Conservation (phyloP, 2,113 vertebrate genomes). For the Amphiprion ocellaris region DNA sequence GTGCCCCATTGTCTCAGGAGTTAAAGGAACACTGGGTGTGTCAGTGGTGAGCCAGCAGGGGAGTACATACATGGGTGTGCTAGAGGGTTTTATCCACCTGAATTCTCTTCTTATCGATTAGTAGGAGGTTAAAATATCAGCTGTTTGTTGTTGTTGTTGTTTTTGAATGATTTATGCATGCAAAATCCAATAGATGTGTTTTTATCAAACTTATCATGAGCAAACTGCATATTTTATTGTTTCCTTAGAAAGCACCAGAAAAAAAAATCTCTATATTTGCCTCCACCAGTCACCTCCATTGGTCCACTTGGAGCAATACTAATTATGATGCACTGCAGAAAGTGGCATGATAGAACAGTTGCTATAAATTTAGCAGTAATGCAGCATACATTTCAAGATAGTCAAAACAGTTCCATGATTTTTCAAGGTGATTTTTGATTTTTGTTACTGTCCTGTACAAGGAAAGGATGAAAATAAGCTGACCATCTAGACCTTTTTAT, state of each 20-base stretch:
- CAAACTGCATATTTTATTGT: no score
- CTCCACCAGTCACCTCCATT: neutral
- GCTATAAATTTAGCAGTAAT: neutral
- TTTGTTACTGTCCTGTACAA: no score
- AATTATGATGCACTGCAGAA: neutral
- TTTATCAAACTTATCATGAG: neutral
- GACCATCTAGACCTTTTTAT: constrained; percentile 6
- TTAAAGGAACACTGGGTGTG: constrained; percentile 33
- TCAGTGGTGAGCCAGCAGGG: constrained; percentile 7
- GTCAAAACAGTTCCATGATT: no score
- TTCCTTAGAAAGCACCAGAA: neutral
- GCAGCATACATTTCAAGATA: neutral
- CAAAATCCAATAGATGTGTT: neutral
- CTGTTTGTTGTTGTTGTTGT: neutral
- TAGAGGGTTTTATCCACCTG: neutral
- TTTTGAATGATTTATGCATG: neutral
- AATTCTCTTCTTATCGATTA: neutral
- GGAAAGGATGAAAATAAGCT: neutral
- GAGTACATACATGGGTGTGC: neutral
- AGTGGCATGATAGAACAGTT: no score
- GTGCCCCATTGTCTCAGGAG: constrained; percentile 47
- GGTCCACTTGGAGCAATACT: neutral
- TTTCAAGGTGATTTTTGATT: no score
- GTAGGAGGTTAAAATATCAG: no score
- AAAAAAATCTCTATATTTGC: neutral